These are phyloP conservation scores for Odontophorus gujanensis DNA, from an alignment of 2,113 vertebrate genomes.

Conservation along the genomic window DNA sequence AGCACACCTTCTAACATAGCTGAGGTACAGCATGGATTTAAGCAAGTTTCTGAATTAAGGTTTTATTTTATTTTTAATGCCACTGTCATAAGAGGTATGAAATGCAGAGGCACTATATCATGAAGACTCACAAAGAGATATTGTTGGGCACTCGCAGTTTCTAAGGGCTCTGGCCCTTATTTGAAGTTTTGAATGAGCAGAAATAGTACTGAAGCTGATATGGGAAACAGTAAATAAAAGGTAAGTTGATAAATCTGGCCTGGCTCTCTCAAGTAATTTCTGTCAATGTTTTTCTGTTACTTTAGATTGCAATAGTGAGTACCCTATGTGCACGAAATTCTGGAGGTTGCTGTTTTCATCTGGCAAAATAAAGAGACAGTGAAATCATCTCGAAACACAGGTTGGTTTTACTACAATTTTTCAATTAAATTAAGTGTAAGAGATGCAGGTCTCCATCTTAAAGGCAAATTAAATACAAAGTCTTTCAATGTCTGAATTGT, in stretches of 20 bases:
- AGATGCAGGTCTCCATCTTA: background rate
- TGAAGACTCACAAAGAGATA: background rate
- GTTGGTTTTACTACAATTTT: background rate
- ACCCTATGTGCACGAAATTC: background rate
- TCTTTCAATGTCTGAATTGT: background rate
- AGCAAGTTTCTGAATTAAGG: background rate
- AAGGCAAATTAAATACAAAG: background rate
- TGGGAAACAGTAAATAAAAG: background rate
- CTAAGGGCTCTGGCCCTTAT: background rate
- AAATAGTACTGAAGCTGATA: slow-evolving; percentile 1
- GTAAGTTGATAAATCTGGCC: background rate
- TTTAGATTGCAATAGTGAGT: background rate
- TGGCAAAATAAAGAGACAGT: background rate
- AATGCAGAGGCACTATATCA: background rate
- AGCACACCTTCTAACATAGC: background rate
- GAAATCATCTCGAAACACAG: background rate
- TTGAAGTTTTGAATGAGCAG: background rate
- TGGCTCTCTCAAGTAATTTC: background rate
- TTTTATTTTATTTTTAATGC: background rate
- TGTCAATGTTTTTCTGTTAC: background rate
- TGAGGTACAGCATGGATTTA: background rate
- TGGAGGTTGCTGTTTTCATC: background rate
- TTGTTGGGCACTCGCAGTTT: slow-evolving; percentile 14
- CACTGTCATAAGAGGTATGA: background rate
- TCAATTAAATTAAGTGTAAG: background rate